These are phyloP conservation scores for Pongo abelii DNA, from an alignment of 2,113 vertebrate species.

Conservation along the genomic window DNA sequence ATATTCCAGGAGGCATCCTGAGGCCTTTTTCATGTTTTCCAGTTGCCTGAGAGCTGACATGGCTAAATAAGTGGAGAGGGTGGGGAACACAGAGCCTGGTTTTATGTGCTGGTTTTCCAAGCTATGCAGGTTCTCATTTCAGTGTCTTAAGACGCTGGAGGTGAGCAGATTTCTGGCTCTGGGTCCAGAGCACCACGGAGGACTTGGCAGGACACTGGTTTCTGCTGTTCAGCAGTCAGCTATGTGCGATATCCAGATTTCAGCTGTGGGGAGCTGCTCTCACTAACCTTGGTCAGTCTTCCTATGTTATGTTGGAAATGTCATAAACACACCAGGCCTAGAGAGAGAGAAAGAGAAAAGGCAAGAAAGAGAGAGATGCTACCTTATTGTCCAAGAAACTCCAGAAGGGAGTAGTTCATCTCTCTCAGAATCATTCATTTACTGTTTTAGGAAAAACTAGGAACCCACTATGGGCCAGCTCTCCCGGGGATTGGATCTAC, in stretches of 20 bases:
- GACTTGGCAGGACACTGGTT: background rate
- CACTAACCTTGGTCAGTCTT: background rate
- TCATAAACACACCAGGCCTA: background rate
- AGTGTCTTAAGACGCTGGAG: background rate
- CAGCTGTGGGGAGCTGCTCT: background rate
- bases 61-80: background rate
- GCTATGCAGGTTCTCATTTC: background rate
- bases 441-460: background rate
- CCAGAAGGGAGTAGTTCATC: accelerated
- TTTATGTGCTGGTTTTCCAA: background rate
- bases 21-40: background rate
- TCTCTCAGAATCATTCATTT: accelerated
- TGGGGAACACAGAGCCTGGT: background rate
- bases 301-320: background rate
- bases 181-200: background rate
- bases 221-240: background rate
- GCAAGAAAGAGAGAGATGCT: background rate
- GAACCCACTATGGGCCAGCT: accelerated
- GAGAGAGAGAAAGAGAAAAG: background rate
- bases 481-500: accelerated
- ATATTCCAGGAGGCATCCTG: background rate
- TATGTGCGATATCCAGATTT: background rate
- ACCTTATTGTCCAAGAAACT: background rate
- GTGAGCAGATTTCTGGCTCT: background rate
- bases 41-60: conserved; percentile 6